Evolutionary conservation across 2,113 vertebrate genomes (phyloP), one percentile per base, ranked within the genome.

Genomic region (Nothocercus julius): DNA sequence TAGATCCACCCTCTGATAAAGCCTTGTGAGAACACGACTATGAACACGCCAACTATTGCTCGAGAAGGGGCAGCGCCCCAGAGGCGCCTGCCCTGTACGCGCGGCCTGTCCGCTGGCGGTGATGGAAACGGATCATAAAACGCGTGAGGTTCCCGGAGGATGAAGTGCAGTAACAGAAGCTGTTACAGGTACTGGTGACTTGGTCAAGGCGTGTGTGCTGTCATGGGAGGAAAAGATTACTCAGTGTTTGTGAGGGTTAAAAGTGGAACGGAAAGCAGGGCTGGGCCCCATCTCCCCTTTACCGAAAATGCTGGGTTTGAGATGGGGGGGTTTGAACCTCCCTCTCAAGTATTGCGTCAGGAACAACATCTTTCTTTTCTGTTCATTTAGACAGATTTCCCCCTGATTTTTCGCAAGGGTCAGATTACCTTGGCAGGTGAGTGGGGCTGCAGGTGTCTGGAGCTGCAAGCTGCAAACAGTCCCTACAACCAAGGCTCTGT

Each of bases 221-320:
- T 69, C 34, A 73, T 42, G 1, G 5, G 54, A 47, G 53, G 16
- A 87, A 80, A 83, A 63, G 62, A 44, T 44, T 36, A n/a, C 59
- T 51, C 62, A 73, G 56, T 78, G 67, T 90, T 87, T 74, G 59
- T 0, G 0, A 54, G 34, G n/a, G 27, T 44, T 84, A 68, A 70
- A 90, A 93, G 72, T 27, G 74, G 56, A 91, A 74, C 64, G 61
- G 81, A 90, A 87, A 22, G 36, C 68, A 80, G 45, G 36, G 44
- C 51, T 75, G 85, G 73, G 68, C 58, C 47, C 64, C 68, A 20
- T 7, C 21, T 67, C 75, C 58, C n/a, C 53, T 72, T 20, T 13
- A 11, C 6, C n/a, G 73, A 34, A 72, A 90, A 36, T 51, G 77
- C 18, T 82, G 49, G 15, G 42, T 64, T 90, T 89, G 70, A 54